Percentiles rank a stretch among this genome's conserved stretches.
These are phyloP conservation scores for Takifugu ocellatus DNA, from an alignment of 2,797 vertebrate genomes.

Conservation along the genomic window DNA sequence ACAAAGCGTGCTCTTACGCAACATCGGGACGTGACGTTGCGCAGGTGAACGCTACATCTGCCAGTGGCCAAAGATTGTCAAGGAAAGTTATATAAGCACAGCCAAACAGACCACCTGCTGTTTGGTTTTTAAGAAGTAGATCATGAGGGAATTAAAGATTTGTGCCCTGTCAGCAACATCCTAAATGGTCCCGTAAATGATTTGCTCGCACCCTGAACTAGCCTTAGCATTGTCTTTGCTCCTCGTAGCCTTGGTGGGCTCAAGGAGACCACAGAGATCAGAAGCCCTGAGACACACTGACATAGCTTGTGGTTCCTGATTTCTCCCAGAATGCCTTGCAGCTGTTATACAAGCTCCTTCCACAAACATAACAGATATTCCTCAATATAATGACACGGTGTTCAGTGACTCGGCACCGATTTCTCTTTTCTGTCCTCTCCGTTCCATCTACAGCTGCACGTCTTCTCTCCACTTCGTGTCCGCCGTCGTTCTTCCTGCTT, in stretches of 20 bases:
- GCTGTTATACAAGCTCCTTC: conserved; percentile 30
- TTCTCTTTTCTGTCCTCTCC: conserved; percentile 22
- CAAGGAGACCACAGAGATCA: conserved; percentile 49
- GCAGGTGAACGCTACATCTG: conserved; percentile 3
- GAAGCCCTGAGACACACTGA: conserved; percentile 20
- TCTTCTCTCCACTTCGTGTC: conserved; percentile 14
- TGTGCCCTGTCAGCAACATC: conserved; percentile 22
- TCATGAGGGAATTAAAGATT: conserved; percentile 21
- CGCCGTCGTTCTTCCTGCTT: conserved; percentile 1
- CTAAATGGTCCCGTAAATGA: conserved; percentile 38
- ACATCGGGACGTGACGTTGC: conserved; percentile 16
- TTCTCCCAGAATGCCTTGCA: conserved; percentile 35
- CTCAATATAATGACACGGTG: conserved; percentile 46
- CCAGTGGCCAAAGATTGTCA: conserved; percentile 8
- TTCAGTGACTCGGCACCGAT: conserved; percentile 31
- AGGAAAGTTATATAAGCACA: conserved; percentile 17
- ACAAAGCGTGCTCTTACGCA: conserved; percentile 2
- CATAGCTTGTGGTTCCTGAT: conserved; percentile 17
- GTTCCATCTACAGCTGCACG: conserved; percentile 24
- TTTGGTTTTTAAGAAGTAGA: conserved; percentile 11
- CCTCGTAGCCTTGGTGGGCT: conserved; percentile 53
- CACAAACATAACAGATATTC: conserved; percentile 22
- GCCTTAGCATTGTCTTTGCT: conserved; percentile 60
- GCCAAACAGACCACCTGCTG: background rate
- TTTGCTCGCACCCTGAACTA: conserved; percentile 37